Evolutionary conservation across 2,888 invertebrate species (phyloP), one percentile per base, ranked within the genome.

Genomic region (Galerucella nymphaeae): DNA sequence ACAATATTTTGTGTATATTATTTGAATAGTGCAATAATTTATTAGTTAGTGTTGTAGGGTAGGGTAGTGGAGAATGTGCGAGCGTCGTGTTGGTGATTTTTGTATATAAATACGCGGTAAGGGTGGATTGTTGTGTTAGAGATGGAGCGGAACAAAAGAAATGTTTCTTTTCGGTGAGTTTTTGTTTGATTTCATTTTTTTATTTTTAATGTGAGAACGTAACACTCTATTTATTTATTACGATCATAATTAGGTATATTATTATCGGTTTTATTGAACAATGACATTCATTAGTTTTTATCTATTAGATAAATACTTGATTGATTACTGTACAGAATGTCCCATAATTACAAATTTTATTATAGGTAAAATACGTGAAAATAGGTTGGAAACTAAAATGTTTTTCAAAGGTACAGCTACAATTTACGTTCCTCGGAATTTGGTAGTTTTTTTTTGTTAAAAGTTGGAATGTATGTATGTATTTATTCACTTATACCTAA

Each of bases 281-380:
- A 59, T 59, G 59, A 30, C 59, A 59, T 59, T 30, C 30, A 59
- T 59, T 59, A 59, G 11, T 30, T 38, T 30, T 2, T 38, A 23
- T 59, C 59, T 14, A 59, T 59, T 30, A 59, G 59, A 59, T 59
- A 59, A 38, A 16, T 18, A 18, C 9, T 16, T 53, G 53, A 53
- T 53, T 53, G 16, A 53, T 53, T n/a, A 10, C 13, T 18, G 9
- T 53, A 53, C 53, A 53, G 18, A 3, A 16, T 16, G 53, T 53
- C 53, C 0, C 8, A 16, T 18, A 53, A 53, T 4, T 18, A 45
- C 5, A 8, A 38, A 45, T 14, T 45, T 45, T 14, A 53, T 9
- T 10, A 9, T 16, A 53, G 5, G 16, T 16, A 16, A n/a, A 50
- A 50, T 50, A 16, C n/a, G n/a, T n/a, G n/a, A n/a, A n/a, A n/a